Evolutionary conservation across 2,888 invertebrate genomes (phyloP), one percentile per base, ranked within the genome.

Genomic region (Nemoura dubitans): DNA sequence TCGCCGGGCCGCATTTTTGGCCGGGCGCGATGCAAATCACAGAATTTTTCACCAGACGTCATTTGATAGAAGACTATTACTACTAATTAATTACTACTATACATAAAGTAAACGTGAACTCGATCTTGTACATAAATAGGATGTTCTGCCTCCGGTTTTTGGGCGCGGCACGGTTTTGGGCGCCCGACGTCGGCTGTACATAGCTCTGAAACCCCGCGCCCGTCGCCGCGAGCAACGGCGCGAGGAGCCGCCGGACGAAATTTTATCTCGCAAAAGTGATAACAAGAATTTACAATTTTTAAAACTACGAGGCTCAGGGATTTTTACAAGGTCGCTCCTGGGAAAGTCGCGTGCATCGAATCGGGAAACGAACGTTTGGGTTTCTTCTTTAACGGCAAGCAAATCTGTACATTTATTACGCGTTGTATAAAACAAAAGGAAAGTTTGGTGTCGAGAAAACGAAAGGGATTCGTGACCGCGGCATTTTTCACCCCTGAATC

Each of bases 261-360:
- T 36, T 36, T 36, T 36, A 36, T 59, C 59, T 59, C 59, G 59
- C 59, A 59, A 59, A 59, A 59, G 59, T 59, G 59, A 59, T 59
- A 36, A 59, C 59, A 59, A 59, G 59, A 21, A 59, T 59, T 59
- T 59, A 59, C 59, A 59, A 59, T 59, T 59, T 59, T 59, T 59
- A 59, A 59, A 59, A 59, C 59, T 59, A 59, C 59, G 59, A 59
- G 59, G 16, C 59, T 59, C 59, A 59, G 59, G 59, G 59, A 59
- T 21, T 59, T 59, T 59, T 59, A 59, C 59, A 59, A 10, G 59
- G 59, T 21, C 59, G 59, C 59, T 59, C 59, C 59, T 21, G 59
- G 59, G 10, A n/a, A 59, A 21, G 59, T 59, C 59, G 59, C 59
- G 59, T 10, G 59, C 59, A 59, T 59, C 59, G 59, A 59, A 59